Base-by-base conservation (phyloP, 1,140 invertebrate species). In the Eumaeus atala region DNA sequence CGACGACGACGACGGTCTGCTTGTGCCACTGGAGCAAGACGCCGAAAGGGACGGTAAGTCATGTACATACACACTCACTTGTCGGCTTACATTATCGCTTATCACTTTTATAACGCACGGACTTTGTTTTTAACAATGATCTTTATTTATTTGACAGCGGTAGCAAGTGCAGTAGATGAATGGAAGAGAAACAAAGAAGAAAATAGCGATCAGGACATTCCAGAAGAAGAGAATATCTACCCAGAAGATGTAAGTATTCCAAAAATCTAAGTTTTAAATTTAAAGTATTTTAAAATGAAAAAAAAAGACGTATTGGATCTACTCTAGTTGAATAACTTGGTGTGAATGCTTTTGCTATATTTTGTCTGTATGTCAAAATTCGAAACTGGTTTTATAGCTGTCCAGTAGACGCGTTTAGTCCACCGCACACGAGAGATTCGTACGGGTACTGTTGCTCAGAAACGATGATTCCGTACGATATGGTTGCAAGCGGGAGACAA, bases 1-100 rank as follows among this genome's bases (percentile, higher is more conserved):
- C 71, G 98, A 99, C 87, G 97, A 99, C 73, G 98, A 99, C 74
- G 98, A 99, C 87, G 97, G 97, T 0, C 91, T 98, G 42, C 87
- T 99, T 12, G 88, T 96, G 58, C 97, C 97, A 0, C 74, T 98
- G 1, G 98, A 99, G 88, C 87, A 91, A 56, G 92, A 92, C 70
- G 92, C 92, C 35, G 96, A 98, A 89, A 92, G 92, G 73, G 87
- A 91, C 64, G 89, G 90, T 80, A 35, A 51, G 52, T 10, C 12
- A 3, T 18, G n/a, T n/a, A 11, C n/a, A 17, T 9, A 17, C 34
- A 28, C 9, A 38, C 10, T 16, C 51, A n/a, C 28, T 14, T 12
- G 12, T 12, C 1, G 1, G 8, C 7, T 12, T n/a, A 21, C 7
- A 47, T n/a, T n/a, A n/a, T n/a, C n/a, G n/a, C n/a, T n/a, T n/a